Base-by-base conservation (phyloP, 2,888 invertebrate genomes). In the Belgica antarctica region DNA sequence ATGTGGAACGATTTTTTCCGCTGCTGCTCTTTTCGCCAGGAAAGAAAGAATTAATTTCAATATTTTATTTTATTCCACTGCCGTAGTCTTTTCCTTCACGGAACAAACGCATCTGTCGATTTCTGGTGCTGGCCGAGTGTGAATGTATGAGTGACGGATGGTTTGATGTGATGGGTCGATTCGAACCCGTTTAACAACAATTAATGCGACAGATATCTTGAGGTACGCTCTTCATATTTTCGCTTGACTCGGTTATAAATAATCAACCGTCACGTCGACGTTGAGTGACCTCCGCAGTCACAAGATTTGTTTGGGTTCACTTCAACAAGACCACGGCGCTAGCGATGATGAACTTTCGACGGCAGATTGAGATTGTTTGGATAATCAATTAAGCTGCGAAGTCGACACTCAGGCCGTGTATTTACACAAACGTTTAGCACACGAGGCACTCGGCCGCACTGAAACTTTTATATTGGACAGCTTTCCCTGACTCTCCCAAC, bases 31-130 rank as follows among this genome's bases (percentile, higher is more conserved):
- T 62, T 61, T 61, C 27, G 61, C 61, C 62, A 62, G 62, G 62
- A 62, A 62, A 61, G 61, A 61, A 52, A 62, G 62, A 28, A 62
- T 62, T 62, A 62, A 62, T 62, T 62, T 62, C 61, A 61, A 27
- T 61, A 27, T 61, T 61, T 61, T 28, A 17, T 61, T 41, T 41
- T n/a, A 12, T 52, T 41, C 41, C 5, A 7, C 28, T 27, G n/a
- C n/a, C n/a, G n/a, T n/a, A n/a, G n/a, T 62, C 15, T 62, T 62
- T 62, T 62, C 22, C 22, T 17, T 15, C 8, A 62, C 28, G 27
- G 57, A 61, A 34, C 1, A 62, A 62, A 62, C 31, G 62, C 62
- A 62, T 62, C 62, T 62, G 62, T 62, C 62, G 62, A 62, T 62
- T 62, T 34, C 62, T 24, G 17, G 52, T 41, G 41, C 15, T n/a